Evolutionary conservation across 2,888 invertebrate species (phyloP).

Genomic region (Sminthurinus aureus): DNA sequence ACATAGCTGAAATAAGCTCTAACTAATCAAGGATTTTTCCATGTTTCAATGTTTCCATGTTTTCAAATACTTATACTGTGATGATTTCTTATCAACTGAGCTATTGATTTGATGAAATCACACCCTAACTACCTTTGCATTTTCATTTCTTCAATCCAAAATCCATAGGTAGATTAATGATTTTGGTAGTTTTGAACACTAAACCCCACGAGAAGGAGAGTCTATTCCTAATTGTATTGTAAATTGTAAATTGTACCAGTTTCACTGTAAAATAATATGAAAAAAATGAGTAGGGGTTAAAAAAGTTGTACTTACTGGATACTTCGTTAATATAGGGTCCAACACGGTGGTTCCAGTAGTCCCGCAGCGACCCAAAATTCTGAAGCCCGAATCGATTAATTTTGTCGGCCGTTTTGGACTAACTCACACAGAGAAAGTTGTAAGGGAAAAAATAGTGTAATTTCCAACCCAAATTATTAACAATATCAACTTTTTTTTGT

Average conservation of each 20-base stretch:
- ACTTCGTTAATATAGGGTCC: conserved; percentile 59
- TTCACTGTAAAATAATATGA: background rate
- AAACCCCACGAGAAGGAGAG: background rate
- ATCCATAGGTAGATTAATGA: no score
- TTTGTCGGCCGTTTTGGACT: conserved; percentile 54
- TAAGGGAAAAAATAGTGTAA: conserved; percentile 3
- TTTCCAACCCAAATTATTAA: no score
- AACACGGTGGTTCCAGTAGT: conserved; percentile 59
- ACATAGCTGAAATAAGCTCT: no score
- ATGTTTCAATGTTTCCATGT: no score
- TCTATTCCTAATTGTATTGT: background rate
- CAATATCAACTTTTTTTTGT: no score
- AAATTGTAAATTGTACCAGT: no score
- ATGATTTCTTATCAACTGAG: no score
- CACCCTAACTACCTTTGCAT: no score
- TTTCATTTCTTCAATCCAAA: no score
- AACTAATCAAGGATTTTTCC: no score
- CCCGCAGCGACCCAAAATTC: conserved; percentile 59
- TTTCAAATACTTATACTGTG: no score
- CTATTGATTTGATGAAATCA: no score
- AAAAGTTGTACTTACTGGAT: conserved; percentile 54
- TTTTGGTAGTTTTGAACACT: background rate
- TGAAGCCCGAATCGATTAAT: conserved; percentile 60
- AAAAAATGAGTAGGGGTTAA: background rate
- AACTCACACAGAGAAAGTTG: conserved; percentile 12